Percentiles rank a stretch among this genome's conserved stretches.
These are phyloP conservation scores for Porites lutea DNA, from an alignment of 64 coral and sea anemone genomes.

Conservation along the genomic window DNA sequence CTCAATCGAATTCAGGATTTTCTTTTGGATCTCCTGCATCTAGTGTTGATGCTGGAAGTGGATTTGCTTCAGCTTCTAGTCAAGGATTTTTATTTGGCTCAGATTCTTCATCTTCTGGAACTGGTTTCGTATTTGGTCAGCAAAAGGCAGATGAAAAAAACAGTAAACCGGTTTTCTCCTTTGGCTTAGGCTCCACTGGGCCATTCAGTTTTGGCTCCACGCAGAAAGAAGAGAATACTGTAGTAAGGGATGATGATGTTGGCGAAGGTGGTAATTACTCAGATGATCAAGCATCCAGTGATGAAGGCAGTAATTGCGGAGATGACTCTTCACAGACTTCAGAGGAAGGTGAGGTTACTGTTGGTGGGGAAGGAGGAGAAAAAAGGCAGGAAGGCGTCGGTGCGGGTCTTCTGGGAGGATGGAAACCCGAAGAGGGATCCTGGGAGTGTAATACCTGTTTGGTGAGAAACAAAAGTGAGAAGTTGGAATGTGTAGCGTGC, in stretches of 20 bases:
- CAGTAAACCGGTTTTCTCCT: not conserved
- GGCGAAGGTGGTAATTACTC: not conserved
- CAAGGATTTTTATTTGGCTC: constrained; percentile 4
- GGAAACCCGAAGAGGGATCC: constrained; percentile 54
- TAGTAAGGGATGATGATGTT: not conserved
- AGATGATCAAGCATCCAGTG: not conserved
- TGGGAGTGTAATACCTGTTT: constrained; percentile 87
- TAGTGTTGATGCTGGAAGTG: not conserved
- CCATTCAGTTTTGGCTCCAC: not conserved
- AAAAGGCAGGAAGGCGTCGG: no score
- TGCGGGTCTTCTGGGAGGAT: constrained; percentile 52
- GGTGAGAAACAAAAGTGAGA: constrained; percentile 55
- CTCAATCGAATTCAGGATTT: not conserved
- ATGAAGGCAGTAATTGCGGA: not conserved
- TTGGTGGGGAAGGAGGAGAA: not conserved
- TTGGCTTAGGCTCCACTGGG: not conserved
- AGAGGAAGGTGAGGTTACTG: not conserved
- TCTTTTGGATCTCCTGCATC: not conserved
- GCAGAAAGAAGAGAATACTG: not conserved
- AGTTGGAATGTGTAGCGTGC: constrained; percentile 64
- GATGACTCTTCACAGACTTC: not conserved
- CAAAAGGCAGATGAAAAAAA: not conserved
- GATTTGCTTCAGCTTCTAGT: not conserved
- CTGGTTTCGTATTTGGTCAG: not conserved
- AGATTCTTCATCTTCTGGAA: not conserved